Conservation (phyloP, 2,113 vertebrate genomes). For the Vidua macroura region DNA sequence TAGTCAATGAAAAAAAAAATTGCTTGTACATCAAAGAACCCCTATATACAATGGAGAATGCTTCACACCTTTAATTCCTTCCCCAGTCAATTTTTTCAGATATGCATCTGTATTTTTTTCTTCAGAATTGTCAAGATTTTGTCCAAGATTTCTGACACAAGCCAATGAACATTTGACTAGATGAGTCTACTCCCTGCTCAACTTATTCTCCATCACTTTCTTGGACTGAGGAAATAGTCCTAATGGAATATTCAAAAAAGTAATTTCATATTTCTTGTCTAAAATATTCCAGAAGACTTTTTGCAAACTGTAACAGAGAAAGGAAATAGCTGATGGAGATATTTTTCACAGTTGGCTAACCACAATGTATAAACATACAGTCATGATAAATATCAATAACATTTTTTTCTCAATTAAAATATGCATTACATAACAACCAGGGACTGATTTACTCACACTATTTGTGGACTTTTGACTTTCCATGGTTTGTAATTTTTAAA, state of each 20-base stretch:
- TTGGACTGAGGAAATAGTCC: not conserved
- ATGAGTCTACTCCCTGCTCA: not conserved
- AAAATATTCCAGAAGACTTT: slow-evolving; percentile 58
- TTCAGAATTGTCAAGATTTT: not conserved
- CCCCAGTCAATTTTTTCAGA: not conserved
- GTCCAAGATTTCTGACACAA: not conserved
- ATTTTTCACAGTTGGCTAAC: slow-evolving; percentile 46
- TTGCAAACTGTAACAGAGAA: slow-evolving; percentile 25
- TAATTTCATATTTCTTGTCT: slow-evolving; percentile 36
- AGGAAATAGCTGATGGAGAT: slow-evolving; percentile 53
- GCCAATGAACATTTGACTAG: not conserved
- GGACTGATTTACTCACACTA: not conserved
- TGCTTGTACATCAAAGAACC: not conserved
- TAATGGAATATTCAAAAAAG: slow-evolving; percentile 45
- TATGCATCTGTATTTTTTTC: not conserved
- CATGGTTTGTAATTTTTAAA: not conserved
- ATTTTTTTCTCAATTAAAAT: slow-evolving; percentile 29
- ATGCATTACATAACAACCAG: not conserved
- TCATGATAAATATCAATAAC: slow-evolving; percentile 32
- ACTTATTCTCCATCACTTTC: not conserved
- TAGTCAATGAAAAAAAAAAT: not conserved
- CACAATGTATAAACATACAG: slow-evolving; percentile 22
- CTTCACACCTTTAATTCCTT: not conserved
- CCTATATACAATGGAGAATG: not conserved
- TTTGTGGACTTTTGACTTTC: slow-evolving; percentile 1